Evolutionary conservation across 1,140 invertebrate genomes (phyloP).

Genomic region (Theocolax elegans): DNA sequence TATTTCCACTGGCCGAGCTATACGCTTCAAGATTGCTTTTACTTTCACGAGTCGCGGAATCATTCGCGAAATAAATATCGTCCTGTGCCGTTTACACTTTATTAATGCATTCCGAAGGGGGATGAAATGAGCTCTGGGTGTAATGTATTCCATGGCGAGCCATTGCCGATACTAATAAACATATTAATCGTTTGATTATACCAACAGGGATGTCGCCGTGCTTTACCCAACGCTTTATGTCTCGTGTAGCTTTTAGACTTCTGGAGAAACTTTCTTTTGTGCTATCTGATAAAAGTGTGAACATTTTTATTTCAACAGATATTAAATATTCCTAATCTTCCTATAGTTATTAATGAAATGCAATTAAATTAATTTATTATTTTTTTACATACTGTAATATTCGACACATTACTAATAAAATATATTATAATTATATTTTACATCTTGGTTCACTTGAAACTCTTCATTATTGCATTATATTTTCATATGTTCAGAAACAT

Average conservation of each 20-base stretch:
- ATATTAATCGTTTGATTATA: constrained; percentile 58
- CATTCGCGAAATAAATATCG: constrained; percentile 40
- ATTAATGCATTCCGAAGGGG: constrained; percentile 33
- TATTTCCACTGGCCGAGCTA: constrained; percentile 29
- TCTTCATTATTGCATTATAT: too few relatives aligned
- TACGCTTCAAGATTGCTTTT: constrained; percentile 39
- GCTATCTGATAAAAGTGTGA: too few relatives aligned
- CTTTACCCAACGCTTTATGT: constrained; percentile 47
- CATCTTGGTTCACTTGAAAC: too few relatives aligned
- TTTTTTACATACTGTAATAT: too few relatives aligned
- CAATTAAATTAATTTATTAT: too few relatives aligned
- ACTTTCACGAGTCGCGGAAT: constrained; percentile 41
- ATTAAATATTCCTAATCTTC: too few relatives aligned
- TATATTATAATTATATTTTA: too few relatives aligned
- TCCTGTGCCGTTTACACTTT: constrained; percentile 16
- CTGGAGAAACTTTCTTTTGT: too few relatives aligned
- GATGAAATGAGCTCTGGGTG: constrained; percentile 4
- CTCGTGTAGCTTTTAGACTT: constrained; percentile 45
- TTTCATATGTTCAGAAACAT: too few relatives aligned
- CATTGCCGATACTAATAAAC: constrained; percentile 56
- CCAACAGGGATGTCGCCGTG: constrained; percentile 49
- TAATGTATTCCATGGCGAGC: constrained; percentile 50
- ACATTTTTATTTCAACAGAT: too few relatives aligned
- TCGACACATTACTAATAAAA: too few relatives aligned
- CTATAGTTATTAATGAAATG: too few relatives aligned